phyloP scores from a whole-genome alignment of 2,113 vertebrate species.

The Tricholaema leucomelas region DNA sequence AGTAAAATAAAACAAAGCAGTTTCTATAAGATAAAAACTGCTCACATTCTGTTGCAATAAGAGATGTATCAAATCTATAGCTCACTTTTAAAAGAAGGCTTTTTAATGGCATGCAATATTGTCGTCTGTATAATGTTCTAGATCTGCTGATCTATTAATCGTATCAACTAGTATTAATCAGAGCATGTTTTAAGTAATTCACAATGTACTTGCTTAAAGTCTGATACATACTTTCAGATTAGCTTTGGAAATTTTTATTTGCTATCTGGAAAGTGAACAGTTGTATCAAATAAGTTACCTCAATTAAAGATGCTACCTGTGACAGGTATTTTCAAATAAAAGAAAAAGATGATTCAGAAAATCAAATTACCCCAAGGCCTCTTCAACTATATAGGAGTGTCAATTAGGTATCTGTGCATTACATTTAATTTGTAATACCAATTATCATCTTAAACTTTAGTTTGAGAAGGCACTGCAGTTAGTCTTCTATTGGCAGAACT shows the following conservation, averaged over 20 bases:
- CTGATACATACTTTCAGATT: neutral
- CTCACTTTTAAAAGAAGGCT: neutral
- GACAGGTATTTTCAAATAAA: neutral
- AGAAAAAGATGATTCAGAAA: neutral
- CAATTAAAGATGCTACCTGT: neutral
- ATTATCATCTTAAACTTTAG: neutral
- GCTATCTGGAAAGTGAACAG: neutral
- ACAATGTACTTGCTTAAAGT: neutral
- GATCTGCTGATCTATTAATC: neutral
- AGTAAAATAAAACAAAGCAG: neutral
- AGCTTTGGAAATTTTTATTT: neutral
- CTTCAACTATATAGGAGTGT: neutral
- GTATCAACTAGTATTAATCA: neutral
- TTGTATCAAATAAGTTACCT: neutral
- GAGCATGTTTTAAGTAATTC: neutral
- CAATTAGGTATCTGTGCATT: neutral
- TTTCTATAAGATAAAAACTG: neutral
- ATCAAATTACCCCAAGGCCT: neutral
- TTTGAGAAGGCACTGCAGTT: neutral
- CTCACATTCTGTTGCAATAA: neutral
- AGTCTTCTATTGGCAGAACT: neutral
- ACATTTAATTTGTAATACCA: neutral
- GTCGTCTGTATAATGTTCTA: neutral
- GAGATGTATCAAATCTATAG: neutral
- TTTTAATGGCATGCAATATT: neutral